Conservation (phyloP, 2,113 vertebrate genomes). For the Neogale vison region DNA sequence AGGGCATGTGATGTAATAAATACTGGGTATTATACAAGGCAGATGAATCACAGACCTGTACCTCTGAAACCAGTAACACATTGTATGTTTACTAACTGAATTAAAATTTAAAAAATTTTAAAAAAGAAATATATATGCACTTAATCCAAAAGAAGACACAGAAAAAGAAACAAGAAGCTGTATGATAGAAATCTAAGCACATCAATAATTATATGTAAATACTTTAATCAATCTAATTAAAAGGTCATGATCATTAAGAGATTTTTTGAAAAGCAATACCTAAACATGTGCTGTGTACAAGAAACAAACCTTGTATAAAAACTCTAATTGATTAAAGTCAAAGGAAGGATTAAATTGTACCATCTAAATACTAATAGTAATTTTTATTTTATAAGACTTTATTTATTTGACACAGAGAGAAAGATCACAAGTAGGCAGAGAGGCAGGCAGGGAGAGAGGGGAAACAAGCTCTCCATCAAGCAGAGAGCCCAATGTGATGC, state of each 20-base stretch:
- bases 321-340: neutral
- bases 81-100: too few relatives aligned
- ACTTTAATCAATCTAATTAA: neutral
- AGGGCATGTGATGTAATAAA: too few relatives aligned
- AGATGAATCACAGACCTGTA: too few relatives aligned
- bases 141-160: neutral
- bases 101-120: too few relatives aligned
- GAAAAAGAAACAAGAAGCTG: neutral
- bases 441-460: too few relatives aligned
- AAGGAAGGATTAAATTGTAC: neutral
- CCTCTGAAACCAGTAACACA: too few relatives aligned
- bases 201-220: neutral
- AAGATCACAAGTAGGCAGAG: too few relatives aligned
- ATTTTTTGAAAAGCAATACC: neutral
- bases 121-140: neutral
- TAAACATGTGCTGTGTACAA: neutral
- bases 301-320: neutral
- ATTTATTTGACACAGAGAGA: too few relatives aligned
- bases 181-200: neutral
- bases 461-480: too few relatives aligned
- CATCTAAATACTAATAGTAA: neutral
- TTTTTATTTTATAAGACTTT: neutral
- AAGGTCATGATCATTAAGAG: neutral
- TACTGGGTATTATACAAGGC: too few relatives aligned
- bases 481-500: too few relatives aligned